Percentiles rank a stretch among this genome's conserved stretches.
Conservation (phyloP, 2,113 vertebrate genomes). For the Macrotus californicus region DNA sequence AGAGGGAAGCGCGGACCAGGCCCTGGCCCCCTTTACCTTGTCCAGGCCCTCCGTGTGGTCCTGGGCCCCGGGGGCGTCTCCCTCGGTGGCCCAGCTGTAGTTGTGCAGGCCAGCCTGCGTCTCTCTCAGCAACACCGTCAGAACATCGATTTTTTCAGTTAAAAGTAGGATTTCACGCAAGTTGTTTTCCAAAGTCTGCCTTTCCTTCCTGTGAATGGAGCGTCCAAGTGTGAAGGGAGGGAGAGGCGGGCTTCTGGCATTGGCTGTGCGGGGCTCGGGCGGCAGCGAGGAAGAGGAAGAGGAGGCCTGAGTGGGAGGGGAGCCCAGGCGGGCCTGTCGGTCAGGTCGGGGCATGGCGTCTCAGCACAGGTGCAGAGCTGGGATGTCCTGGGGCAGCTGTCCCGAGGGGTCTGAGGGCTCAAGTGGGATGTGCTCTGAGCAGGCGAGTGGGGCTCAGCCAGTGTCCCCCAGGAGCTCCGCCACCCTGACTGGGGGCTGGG, state of each 20-base stretch:
- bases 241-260: fast-evolving
- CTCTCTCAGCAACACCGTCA: conserved; percentile 54
- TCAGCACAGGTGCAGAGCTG: background rate
- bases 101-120: background rate
- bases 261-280: no score
- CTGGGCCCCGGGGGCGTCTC: background rate
- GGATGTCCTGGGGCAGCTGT: background rate
- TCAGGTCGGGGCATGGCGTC: background rate
- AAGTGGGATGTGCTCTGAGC: fast-evolving
- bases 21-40: background rate
- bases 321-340: fast-evolving
- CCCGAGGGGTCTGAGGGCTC: no score
- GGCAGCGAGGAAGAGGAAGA: background rate
- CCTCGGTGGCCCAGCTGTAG: background rate
- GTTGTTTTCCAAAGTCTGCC: conserved; percentile 58
- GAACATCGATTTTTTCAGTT: conserved; percentile 44
- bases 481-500: background rate
- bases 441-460: fast-evolving
- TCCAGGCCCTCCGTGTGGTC: background rate
- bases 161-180: conserved; percentile 53
- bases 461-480: fast-evolving
- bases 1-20: background rate
- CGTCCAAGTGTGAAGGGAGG: background rate
- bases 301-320: background rate
- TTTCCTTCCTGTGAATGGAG: conserved; percentile 49